Evolutionary conservation across 1,140 invertebrate species (phyloP), one percentile per base, ranked within the genome.

Genomic region (Drosophila tsacasi): DNA sequence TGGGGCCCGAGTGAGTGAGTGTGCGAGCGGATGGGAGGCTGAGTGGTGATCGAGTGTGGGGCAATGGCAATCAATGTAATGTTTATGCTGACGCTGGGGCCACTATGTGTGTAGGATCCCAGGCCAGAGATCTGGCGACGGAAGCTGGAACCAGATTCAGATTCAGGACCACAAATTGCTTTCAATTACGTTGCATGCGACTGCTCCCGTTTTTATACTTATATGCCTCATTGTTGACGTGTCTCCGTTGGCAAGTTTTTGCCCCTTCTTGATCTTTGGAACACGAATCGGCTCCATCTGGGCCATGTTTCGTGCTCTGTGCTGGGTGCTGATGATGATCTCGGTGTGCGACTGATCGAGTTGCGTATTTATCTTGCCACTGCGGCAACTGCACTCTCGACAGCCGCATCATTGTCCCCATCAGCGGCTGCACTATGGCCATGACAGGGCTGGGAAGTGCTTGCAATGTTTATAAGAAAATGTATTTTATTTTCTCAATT

Each of bases 131-230:
- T 37, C 37, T 65, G 47, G 46, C 19, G 65, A 49, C 64, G 27
- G 40, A 27, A 63, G 60, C 59, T 32, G 58, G 61, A 67, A 63
- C 61, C 66, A 68, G 81, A 58, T 54, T 21, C 61, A 65, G 64
- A 60, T 50, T 77, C 83, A 80, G 85, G 67, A 71, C 85, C 85
- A 83, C 85, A 89, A 89, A 89, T 89, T 89, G 85, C 85, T 89
- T 89, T 89, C 85, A 89, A 89, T 89, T 90, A 89, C 81, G 85
- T 85, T 89, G 85, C 85, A 90, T 79, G 81, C 55, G 71, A 46
- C 72, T 89, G 85, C 85, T 89, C 85, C 85, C 85, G 85, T 89
- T 89, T 89, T 89, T 84, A 84, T 81, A 52, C 50, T 32, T 32
- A 57, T 39, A 37, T 23, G 77, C 73, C 85, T 77, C 74, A 76